These are phyloP conservation scores for Dicrurus megarhynchus DNA, from an alignment of 2,113 vertebrate species.

Conservation along the genomic window DNA sequence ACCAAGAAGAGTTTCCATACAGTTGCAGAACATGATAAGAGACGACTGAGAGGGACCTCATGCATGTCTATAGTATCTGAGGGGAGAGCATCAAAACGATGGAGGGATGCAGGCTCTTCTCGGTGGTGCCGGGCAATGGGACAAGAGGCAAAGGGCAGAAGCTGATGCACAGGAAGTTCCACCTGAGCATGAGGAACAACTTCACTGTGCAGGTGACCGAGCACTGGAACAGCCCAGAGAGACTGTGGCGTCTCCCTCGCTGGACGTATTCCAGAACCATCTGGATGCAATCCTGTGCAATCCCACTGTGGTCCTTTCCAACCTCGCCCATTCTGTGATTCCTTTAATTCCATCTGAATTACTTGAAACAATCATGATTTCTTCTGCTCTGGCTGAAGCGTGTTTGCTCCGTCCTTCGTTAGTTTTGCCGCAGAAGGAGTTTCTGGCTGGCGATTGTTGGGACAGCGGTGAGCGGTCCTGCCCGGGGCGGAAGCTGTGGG, in stretches of 20 bases:
- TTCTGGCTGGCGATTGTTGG: fast-evolving
- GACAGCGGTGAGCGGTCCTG: fast-evolving
- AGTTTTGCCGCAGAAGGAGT: fast-evolving
- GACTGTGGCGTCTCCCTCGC: not conserved
- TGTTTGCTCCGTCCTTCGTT: fast-evolving
- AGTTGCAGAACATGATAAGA: not conserved
- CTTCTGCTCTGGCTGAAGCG: fast-evolving
- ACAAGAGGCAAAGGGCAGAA: not conserved
- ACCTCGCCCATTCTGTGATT: not conserved
- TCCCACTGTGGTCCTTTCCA: not conserved
- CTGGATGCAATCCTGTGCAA: not conserved
- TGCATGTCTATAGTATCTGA: not conserved
- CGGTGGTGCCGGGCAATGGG: not conserved
- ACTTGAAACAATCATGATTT: fast-evolving
- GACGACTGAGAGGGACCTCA: not conserved
- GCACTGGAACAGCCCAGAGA: not conserved
- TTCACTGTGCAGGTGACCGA: not conserved
- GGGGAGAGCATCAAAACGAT: not conserved
- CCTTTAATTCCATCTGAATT: too few species aligned
- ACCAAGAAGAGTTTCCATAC: not conserved
- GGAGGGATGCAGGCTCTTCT: not conserved
- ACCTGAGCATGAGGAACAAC: not conserved
- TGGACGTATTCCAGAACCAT: not conserved
- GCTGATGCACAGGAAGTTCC: too few species aligned
- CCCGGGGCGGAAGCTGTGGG: fast-evolving